Evolutionary conservation across 2,797 vertebrate genomes (phyloP).

Genomic region (Triplophysa yarkandensis): DNA sequence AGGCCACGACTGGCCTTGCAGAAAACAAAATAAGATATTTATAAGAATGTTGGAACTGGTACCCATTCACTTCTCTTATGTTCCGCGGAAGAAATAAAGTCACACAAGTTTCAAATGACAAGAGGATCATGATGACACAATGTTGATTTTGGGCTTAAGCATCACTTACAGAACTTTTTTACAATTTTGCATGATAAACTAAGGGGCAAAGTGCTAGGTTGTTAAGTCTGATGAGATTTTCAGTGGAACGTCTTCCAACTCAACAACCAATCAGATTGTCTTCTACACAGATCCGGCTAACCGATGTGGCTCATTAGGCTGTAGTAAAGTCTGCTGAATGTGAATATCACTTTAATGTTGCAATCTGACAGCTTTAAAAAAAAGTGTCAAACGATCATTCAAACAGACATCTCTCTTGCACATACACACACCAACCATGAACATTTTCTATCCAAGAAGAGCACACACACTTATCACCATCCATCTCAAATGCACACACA

Average conservation of each 20-base stretch:
- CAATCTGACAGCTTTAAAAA: not conserved
- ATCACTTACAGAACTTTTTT: no score
- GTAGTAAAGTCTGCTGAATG: not conserved
- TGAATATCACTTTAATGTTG: conserved; percentile 4
- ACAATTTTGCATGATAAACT: no score
- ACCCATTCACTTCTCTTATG: no score
- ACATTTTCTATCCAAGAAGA: conserved; percentile 4
- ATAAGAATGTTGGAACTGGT: no score
- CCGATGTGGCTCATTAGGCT: not conserved
- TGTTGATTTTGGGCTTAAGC: no score
- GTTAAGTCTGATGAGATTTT: not conserved
- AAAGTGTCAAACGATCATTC: not conserved
- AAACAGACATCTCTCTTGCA: conserved; percentile 5
- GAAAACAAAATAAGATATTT: no score
- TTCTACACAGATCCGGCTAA: not conserved
- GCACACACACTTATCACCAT: conserved; percentile 29
- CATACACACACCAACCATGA: conserved; percentile 8
- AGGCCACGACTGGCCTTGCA: no score
- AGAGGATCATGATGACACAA: no score
- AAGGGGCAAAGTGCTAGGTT: no score
- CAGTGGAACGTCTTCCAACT: not conserved
- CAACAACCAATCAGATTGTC: not conserved
- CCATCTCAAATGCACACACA: conserved; percentile 22
- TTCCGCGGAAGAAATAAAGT: no score
- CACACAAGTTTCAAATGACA: no score